Evolutionary conservation across 2,113 vertebrate species (phyloP), one percentile per base, ranked within the genome.

Genomic region (Mionectes macconnelli): DNA sequence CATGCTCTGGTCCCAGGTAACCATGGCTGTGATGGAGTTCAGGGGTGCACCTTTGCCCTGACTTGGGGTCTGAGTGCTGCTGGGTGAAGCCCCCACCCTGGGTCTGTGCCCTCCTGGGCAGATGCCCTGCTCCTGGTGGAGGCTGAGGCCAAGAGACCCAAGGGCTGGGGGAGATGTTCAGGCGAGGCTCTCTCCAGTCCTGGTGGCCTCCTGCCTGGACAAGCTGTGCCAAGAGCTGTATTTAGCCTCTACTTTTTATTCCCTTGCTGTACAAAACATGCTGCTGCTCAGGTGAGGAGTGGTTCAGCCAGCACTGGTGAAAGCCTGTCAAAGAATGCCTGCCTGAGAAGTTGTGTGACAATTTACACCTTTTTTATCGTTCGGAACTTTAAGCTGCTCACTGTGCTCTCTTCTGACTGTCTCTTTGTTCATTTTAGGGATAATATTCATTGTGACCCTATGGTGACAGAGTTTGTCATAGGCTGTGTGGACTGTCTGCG

Each of bases 131-230:
- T 45, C 37, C 24, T 70, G 30, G 13, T 9, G 6, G 30, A 30
- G 31, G 22, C 21, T 3, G 4, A 50, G 47, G 12, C 5, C 1
- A 0, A 42, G 30, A 45, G 56, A 8, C 31, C 2, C 20, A 50
- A 22, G 15, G 5, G 5, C 18, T 74, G 28, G 12, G 9, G 37
- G 33, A 4, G 1, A 1, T 72, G 5, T 33, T 40, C 17, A 33
- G 3, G 7, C 3, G 9, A n/a, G 7, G 22, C 1, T 10, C 17
- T 3, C 33, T 12, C 23, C 8, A 35, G 30, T 44, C n/a, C 1
- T 7, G 19, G 15, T 42, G 45, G 8, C 19, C n/a, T 89, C 11
- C 9, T 8, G 44, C 16, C 24, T 19, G 19, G 37, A 56, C 0
- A 0, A 30, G 18, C 44, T 77, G 16, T 1, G 2, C 11, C 35